These are phyloP conservation scores for Myotis planiceps DNA, from an alignment of 2,797 vertebrate genomes.

Conservation along the genomic window DNA sequence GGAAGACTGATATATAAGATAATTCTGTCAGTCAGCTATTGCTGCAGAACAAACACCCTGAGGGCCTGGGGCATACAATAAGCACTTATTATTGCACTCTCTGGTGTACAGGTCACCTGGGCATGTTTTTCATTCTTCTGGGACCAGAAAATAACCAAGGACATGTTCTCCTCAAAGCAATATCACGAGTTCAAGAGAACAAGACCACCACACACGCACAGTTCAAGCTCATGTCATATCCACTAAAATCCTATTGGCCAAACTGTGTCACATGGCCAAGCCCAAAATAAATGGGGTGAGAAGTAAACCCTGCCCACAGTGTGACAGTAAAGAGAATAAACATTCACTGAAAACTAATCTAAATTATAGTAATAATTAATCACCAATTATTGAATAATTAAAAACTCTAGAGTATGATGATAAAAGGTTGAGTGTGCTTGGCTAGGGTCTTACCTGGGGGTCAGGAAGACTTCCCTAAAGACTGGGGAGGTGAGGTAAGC, in stretches of 20 bases:
- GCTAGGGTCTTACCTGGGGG: not conserved
- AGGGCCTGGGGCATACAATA: not conserved
- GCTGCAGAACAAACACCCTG: not conserved
- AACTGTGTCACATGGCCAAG: not conserved
- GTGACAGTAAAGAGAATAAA: not conserved
- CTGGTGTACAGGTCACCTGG: not conserved
- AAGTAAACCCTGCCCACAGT: not conserved
- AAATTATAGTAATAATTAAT: not conserved
- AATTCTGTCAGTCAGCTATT: not conserved
- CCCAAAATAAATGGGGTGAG: not conserved
- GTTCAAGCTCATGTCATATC: not conserved
- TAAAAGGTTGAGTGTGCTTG: not conserved
- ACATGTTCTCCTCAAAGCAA: not conserved
- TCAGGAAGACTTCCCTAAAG: not conserved
- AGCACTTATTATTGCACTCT: not conserved
- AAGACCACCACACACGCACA: not conserved
- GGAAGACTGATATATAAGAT: not conserved
- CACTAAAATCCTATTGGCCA: not conserved
- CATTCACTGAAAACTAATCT: not conserved
- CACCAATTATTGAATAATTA: not conserved
- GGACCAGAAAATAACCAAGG: not conserved
- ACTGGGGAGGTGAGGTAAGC: not conserved
- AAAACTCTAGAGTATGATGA: not conserved
- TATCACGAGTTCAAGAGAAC: not conserved
- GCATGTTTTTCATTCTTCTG: not conserved